Base-by-base conservation (phyloP, 2,797 vertebrate species). In the Harpagifer antarcticus region DNA sequence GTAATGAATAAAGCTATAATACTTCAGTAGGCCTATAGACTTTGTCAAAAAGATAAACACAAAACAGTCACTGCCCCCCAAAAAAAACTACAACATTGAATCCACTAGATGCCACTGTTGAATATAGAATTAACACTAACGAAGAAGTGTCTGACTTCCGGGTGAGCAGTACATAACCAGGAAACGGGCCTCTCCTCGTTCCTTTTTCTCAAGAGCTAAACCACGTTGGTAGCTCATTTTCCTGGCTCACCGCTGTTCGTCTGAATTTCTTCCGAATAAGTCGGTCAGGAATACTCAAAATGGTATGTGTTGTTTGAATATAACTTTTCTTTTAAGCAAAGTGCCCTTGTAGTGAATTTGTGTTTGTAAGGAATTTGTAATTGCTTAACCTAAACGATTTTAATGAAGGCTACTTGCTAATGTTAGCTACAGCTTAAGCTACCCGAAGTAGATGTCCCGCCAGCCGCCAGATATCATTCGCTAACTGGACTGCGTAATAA, bases 201-300 rank as follows among this genome's bases (percentile, higher is more conserved):
- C 92, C 33, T 92, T 89, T 93, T 52, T 3, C 17, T 68, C 40
- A 74, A 75, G 55, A 78, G 63, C 77, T 86, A 37, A 37, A 63
- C 76, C 83, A 73, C 77, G 74, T 16, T 61, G 77, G 67, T 70
- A 9, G 74, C 1, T 0, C 0, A 0, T 0, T 1, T 86, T 95
- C 96, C 97, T 98, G 97, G 70, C 97, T 98, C 97, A 98, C 97
- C 96, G 96, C 96, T 97, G 95, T 96, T 97, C 96, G 94, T 74
- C 45, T 93, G 81, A 89, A 84, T 78, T 58, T 82, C 31, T 77
- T 27, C 94, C 97, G 96, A 96, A 96, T 96, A 98, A 97, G 97
- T 99, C 97, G 97, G 98, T 95, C 98, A 97, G 97, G 97, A 97
- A 95, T 83, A 80, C 53, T 47, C 20, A 87, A 74, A 76, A 99